A percentile compares a stretch with the other conserved stretches of the same genome.
These are phyloP conservation scores for Simalia tracyae DNA, from an alignment of 2,797 vertebrate species.

Conservation along the genomic window DNA sequence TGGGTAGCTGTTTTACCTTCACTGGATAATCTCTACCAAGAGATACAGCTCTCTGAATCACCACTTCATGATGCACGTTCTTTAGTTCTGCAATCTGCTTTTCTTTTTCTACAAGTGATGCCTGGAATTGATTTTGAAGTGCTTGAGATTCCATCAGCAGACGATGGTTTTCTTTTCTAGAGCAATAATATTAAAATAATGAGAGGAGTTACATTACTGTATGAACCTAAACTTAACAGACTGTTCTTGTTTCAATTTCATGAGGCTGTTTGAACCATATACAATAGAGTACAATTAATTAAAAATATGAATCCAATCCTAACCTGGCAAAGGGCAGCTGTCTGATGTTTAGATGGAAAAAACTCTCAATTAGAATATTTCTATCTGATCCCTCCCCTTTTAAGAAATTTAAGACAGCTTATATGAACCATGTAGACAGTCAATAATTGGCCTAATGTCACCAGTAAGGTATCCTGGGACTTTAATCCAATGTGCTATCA, in stretches of 20 bases:
- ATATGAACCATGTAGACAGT: background rate
- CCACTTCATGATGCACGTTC: slow-evolving; percentile 54
- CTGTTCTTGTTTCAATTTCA: background rate
- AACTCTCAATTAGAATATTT: background rate
- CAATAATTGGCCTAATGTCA: background rate
- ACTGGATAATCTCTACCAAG: slow-evolving; percentile 42
- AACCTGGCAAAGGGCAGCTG: background rate
- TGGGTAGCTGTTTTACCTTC: slow-evolving; percentile 62
- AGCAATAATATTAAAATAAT: slow-evolving; percentile 16
- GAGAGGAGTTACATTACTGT: background rate
- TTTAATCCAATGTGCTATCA: background rate
- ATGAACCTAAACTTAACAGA: background rate
- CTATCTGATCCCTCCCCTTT: background rate
- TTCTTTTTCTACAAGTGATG: slow-evolving; percentile 67
- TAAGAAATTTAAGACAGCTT: background rate
- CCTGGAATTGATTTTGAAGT: slow-evolving; percentile 60
- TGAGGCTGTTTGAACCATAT: background rate
- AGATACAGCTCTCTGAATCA: slow-evolving; percentile 47
- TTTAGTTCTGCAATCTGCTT: slow-evolving; percentile 67
- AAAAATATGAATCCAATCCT: background rate
- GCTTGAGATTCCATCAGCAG: slow-evolving; percentile 70
- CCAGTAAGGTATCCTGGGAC: background rate
- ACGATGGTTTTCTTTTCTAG: slow-evolving; percentile 73
- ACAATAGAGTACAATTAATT: background rate
- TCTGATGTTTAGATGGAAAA: background rate